Conservation (phyloP, 1,140 invertebrate species). For the Bicyclus anynana region DNA sequence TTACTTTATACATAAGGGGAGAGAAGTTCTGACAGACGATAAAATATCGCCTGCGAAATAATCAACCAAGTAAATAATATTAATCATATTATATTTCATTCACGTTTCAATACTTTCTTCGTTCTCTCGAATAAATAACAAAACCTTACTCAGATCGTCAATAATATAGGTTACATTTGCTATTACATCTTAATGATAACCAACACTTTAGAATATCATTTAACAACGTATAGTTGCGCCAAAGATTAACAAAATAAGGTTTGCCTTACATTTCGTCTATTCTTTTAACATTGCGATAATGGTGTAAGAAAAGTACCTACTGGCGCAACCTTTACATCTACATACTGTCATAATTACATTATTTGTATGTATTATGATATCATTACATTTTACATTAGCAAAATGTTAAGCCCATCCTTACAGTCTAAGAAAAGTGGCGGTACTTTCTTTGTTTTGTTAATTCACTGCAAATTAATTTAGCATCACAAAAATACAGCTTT, state of each 20-base stretch:
- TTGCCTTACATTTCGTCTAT: background rate
- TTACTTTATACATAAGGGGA: background rate
- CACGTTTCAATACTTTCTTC: constrained; percentile 43
- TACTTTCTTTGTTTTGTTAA: no score
- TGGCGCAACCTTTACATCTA: no score
- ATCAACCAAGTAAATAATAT: constrained; percentile 25
- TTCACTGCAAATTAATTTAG: no score
- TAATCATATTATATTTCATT: constrained; percentile 31
- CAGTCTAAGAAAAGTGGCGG: no score
- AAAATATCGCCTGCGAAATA: constrained; percentile 25
- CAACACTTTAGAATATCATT: background rate
- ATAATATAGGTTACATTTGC: constrained; percentile 29
- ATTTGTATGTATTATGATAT: no score
- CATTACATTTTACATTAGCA: no score
- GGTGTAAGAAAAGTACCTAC: no score
- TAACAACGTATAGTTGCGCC: background rate
- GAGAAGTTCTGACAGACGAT: background rate
- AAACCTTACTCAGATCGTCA: constrained; percentile 68
- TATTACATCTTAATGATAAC: constrained; percentile 17
- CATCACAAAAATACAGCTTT: no score
- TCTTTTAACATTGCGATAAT: no score
- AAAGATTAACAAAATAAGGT: background rate
- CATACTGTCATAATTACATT: no score
- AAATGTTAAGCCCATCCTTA: no score
- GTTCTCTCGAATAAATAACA: constrained; percentile 64